Evolutionary conservation across 2,797 vertebrate genomes (phyloP), one percentile per base, ranked within the genome.

Genomic region (Numenius phaeopus): DNA sequence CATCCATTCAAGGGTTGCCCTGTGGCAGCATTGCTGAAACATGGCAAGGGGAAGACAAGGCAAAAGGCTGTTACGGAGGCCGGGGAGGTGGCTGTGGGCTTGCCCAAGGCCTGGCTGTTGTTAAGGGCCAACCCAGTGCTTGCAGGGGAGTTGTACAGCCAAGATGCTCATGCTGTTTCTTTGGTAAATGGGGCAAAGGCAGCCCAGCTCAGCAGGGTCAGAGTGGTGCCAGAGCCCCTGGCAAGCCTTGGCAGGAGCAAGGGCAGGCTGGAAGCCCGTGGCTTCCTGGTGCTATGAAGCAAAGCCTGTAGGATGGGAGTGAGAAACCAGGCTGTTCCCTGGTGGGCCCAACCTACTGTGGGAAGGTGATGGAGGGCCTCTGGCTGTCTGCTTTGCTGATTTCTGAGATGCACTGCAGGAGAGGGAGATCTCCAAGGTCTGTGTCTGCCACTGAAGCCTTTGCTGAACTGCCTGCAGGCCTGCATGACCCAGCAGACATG

Each of bases 301-400:
- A 0, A 66, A 2, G 18, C 9, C 16, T 55, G 26, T 39, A 14
- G 47, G 11, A 23, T 58, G 23, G 26, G 16, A 27, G 10, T 30
- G 65, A 37, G 32, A 81, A 86, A 39, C 9, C n/a, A 66, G 32
- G 21, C 61, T 64, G 30, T 44, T 82, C 8, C 29, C 22, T 4
- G 3, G 4, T 40, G 39, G 6, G 5, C 7, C 11, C n/a, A 50
- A 0, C 20, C 27, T 50, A 9, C 46, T 20, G 10, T 14, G 17
- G n/a, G 54, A 79, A 37, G 59, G 37, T 64, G 62, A 29, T 29
- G n/a, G 14, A 57, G 49, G 39, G 37, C 30, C 19, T 59, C 20
- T 71, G 12, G 4, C 40, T 75, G 14, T 27, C 37, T 44, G 24
- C 54, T 78, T 59, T 62, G 34, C 16, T 47, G 21, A 16, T 75